These are phyloP conservation scores for Parnassius glacialis DNA, from an alignment of 2,888 invertebrate genomes.

Conservation along the genomic window DNA sequence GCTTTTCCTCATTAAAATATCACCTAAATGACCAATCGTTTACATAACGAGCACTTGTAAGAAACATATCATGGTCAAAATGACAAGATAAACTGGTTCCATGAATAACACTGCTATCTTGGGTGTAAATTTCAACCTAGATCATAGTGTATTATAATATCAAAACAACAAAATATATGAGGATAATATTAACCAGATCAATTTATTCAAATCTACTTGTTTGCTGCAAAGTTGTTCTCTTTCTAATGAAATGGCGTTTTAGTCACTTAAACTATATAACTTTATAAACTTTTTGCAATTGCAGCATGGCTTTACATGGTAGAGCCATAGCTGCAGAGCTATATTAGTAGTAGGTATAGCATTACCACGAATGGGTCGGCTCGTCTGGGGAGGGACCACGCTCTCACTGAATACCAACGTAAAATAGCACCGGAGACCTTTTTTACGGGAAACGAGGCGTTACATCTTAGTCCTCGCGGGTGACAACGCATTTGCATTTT, in stretches of 20 bases:
- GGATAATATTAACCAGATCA: slow-evolving; percentile 21
- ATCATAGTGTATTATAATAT: slow-evolving; percentile 15
- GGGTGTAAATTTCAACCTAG: slow-evolving; percentile 28
- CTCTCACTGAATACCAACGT: too few relatives aligned
- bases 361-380: too few relatives aligned
- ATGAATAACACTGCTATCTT: slow-evolving; percentile 18
- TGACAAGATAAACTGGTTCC: slow-evolving; percentile 21
- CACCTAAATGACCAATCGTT: slow-evolving; percentile 15
- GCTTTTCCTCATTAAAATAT: slow-evolving; percentile 21
- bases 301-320: too few relatives aligned
- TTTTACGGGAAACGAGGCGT: too few relatives aligned
- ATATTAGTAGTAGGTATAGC: too few relatives aligned
- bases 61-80: slow-evolving; percentile 22
- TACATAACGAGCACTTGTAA: slow-evolving; percentile 23
- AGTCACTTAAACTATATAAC: too few relatives aligned
- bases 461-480: too few relatives aligned
- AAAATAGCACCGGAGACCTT: too few relatives aligned
- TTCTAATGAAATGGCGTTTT: background rate
- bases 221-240: slow-evolving; percentile 4
- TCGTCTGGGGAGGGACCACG: too few relatives aligned
- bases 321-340: too few relatives aligned
- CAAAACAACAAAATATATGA: slow-evolving; percentile 23
- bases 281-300: too few relatives aligned
- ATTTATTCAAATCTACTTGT: slow-evolving; percentile 11
- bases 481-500: too few relatives aligned